Evolutionary conservation across 2,113 vertebrate genomes (phyloP).

Genomic region (Corythornis vintsioides): DNA sequence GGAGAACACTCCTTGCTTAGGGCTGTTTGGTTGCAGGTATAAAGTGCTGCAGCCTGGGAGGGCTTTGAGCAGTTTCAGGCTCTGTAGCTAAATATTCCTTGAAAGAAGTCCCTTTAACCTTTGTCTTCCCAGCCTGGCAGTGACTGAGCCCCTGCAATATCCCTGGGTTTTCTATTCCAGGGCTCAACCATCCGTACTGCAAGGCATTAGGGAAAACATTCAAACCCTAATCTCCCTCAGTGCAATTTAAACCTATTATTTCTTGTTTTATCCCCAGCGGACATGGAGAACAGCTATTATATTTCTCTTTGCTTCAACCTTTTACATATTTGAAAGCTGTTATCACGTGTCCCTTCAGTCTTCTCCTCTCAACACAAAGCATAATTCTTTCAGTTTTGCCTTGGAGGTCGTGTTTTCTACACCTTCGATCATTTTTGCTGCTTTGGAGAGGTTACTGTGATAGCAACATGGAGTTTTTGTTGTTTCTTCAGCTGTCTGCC

Average conservation of each 20-base stretch:
- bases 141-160: neutral
- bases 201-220: constrained; percentile 14
- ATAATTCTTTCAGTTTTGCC: constrained; percentile 35
- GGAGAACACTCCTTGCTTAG: neutral
- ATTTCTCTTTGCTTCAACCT: constrained; percentile 56
- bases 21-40: neutral
- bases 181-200: neutral
- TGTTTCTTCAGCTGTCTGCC: constrained; percentile 25
- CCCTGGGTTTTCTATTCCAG: constrained; percentile 19
- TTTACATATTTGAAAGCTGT: constrained; percentile 55
- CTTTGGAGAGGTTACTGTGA: constrained; percentile 14
- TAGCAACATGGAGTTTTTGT: constrained; percentile 32
- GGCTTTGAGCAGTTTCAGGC: neutral
- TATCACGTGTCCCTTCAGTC: constrained; percentile 20
- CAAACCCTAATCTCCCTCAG: constrained; percentile 42
- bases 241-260: constrained; percentile 63
- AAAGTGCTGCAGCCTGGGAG: neutral
- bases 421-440: neutral
- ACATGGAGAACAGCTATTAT: constrained; percentile 33
- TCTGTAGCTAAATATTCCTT: neutral
- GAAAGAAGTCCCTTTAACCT: constrained; percentile 12
- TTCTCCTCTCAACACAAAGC: constrained; percentile 8
- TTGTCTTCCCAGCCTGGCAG: neutral
- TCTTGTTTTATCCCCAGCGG: constrained; percentile 58
- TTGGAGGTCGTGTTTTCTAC: constrained; percentile 35